Evolutionary conservation across 2,888 invertebrate genomes (phyloP), one percentile per base, ranked within the genome.

Genomic region (Biston betularia): DNA sequence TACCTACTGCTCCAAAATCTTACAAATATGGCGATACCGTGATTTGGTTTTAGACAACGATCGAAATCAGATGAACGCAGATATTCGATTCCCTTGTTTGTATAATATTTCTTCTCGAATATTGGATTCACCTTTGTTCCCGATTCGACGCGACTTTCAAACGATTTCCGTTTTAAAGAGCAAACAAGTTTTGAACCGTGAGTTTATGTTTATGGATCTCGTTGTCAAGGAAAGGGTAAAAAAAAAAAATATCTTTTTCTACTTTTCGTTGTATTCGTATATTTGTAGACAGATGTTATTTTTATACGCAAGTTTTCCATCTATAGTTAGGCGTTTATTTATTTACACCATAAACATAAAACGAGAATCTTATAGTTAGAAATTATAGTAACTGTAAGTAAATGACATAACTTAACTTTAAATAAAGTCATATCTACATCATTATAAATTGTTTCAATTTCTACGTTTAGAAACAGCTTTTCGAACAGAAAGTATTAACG

Each of bases 81-180:
- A 74, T 76, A 82, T 84, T 81, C 80, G 79, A 82, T 84, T 82
- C 83, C 82, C 81, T 76, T 79, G 78, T 82, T 85, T 83, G 78
- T 83, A 78, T 78, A 77, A 80, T 70, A 72, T 81, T 79, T 82
- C 78, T 75, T 74, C 75, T 72, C 69, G 71, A 78, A 79, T 75
- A 84, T 80, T 78, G 75, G 78, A 81, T 78, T 80, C 78, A 81
- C 81, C 79, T 81, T 84, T 81, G 77, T 81, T 75, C 73, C 42
- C 79, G 76, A 80, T 80, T 81, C 78, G 75, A 75, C 57, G 75
- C 77, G 66, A 74, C 76, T 79, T 79, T 77, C 72, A 64, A 71
- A 75, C 73, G 68, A 73, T 75, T 70, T 76, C 75, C 74, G 70
- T 73, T 71, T 66, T 60, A 55, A 54, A 65, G 52, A 49, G 52